These are phyloP conservation scores for Drosophila algonquin DNA, from an alignment of 2,888 invertebrate genomes.

Conservation along the genomic window DNA sequence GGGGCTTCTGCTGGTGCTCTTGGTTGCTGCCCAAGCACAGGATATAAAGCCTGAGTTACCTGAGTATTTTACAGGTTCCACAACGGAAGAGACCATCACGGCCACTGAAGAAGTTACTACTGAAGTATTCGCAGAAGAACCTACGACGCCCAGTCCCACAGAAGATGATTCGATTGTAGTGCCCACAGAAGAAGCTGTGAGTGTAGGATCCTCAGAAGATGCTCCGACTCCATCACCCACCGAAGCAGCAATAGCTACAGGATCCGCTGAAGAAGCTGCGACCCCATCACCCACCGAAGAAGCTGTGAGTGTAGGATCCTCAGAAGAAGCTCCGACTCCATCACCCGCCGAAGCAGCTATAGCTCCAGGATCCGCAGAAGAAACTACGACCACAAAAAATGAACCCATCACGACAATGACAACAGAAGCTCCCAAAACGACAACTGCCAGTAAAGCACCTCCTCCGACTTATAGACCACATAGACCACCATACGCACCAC, in stretches of 20 bases:
- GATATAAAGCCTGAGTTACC: constrained; percentile 70
- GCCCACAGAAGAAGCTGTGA: not conserved
- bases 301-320: not conserved
- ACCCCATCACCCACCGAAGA: constrained; percentile 17
- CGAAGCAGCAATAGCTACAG: not conserved
- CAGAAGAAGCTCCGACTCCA: not conserved
- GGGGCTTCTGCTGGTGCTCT: constrained; percentile 44
- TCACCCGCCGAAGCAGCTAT: not conserved
- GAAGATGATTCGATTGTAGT: constrained; percentile 4
- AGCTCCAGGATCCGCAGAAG: not conserved
- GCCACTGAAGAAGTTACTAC: constrained; percentile 23
- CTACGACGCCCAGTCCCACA: constrained; percentile 13
- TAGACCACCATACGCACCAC: constrained; percentile 7
- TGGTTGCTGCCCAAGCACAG: constrained; percentile 47
- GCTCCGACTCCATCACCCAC: not conserved
- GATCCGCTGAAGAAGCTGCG: not conserved
- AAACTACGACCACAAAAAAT: constrained; percentile 7
- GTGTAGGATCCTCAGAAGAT: not conserved
- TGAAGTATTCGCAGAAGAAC: not conserved
- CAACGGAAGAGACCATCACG: constrained; percentile 14
- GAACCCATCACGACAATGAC: constrained; percentile 1
- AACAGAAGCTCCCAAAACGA: constrained; percentile 14
- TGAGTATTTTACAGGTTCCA: constrained; percentile 49
- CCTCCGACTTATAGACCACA: constrained; percentile 22
- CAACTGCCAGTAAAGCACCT: constrained; percentile 6